Conservation (phyloP, 2,797 vertebrate genomes). For the Poecilia velifera region DNA sequence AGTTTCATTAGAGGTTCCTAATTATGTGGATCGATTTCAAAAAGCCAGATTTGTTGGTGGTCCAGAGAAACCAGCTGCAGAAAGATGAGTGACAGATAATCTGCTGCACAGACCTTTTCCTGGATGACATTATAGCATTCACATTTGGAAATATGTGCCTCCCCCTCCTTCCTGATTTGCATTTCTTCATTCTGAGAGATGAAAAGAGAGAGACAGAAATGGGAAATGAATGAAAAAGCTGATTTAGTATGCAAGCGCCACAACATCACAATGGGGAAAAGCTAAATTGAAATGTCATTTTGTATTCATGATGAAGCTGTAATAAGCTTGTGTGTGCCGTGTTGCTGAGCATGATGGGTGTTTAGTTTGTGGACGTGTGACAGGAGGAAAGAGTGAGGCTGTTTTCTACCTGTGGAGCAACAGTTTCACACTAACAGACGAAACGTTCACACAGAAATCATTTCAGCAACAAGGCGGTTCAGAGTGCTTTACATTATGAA, state of each 20-base stretch:
- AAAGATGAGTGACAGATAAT: constrained; percentile 25
- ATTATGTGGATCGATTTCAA: background rate
- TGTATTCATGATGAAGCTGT: constrained; percentile 47
- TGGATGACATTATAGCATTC: constrained; percentile 14
- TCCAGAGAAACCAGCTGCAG: background rate
- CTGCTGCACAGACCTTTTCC: constrained; percentile 1
- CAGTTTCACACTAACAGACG: background rate
- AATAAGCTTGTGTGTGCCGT: constrained; percentile 1
- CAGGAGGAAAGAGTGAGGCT: background rate
- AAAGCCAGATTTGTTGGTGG: background rate
- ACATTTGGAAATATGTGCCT: constrained; percentile 13
- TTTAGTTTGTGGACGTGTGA: constrained; percentile 15
- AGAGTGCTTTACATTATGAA: too few species aligned
- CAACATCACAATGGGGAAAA: constrained; percentile 50
- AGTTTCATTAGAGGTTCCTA: background rate
- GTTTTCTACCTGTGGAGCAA: background rate
- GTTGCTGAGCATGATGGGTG: constrained; percentile 1
- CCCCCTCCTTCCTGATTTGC: constrained; percentile 22
- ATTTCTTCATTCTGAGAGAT: constrained; percentile 47
- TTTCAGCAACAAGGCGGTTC: too few species aligned
- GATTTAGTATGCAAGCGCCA: constrained; percentile 53
- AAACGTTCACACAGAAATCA: too few species aligned
- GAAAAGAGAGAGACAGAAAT: constrained; percentile 23
- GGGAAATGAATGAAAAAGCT: constrained; percentile 45
- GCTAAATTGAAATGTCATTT: constrained; percentile 65